These are phyloP conservation scores for Sceloporus tristichus DNA, from an alignment of 2,113 vertebrate species.

Conservation along the genomic window DNA sequence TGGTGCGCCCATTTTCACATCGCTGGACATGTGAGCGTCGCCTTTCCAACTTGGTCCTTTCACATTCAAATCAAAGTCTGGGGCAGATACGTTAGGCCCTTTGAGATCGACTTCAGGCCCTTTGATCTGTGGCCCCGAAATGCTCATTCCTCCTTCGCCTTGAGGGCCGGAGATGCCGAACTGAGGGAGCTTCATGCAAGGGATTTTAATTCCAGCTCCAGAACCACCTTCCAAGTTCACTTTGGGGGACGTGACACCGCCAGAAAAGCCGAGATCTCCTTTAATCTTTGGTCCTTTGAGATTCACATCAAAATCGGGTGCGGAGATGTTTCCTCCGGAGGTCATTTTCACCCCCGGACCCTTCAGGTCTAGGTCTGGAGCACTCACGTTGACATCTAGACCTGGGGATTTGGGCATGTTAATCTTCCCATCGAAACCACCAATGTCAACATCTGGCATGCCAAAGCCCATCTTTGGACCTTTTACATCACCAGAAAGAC, in stretches of 20 bases:
- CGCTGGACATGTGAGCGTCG: rapidly evolving
- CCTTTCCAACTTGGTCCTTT: conserved; percentile 68
- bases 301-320: conserved; percentile 56
- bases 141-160: not conserved
- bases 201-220: conserved; percentile 73
- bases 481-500: conserved; percentile 11
- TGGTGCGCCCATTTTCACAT: not conserved
- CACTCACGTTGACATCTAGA: not conserved
- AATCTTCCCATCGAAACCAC: conserved; percentile 60
- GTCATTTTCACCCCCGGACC: conserved; percentile 62
- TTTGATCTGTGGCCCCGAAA: conserved; percentile 62
- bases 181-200: conserved; percentile 75
- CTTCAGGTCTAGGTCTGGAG: conserved; percentile 1
- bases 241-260: conserved; percentile 48
- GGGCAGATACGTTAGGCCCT: not conserved
- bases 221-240: conserved; percentile 62
- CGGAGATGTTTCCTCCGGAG: conserved; percentile 32
- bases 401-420: conserved; percentile 51
- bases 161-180: conserved; percentile 58
- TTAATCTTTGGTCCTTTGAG: conserved; percentile 79
- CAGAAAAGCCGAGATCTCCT: conserved; percentile 70
- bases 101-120: conserved; percentile 11
- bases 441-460: conserved; percentile 31
- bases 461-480: conserved; percentile 48
- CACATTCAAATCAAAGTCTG: conserved; percentile 48